These are phyloP conservation scores for Ancistrus triradiatus DNA, from an alignment of 2,113 vertebrate species.

Conservation along the genomic window DNA sequence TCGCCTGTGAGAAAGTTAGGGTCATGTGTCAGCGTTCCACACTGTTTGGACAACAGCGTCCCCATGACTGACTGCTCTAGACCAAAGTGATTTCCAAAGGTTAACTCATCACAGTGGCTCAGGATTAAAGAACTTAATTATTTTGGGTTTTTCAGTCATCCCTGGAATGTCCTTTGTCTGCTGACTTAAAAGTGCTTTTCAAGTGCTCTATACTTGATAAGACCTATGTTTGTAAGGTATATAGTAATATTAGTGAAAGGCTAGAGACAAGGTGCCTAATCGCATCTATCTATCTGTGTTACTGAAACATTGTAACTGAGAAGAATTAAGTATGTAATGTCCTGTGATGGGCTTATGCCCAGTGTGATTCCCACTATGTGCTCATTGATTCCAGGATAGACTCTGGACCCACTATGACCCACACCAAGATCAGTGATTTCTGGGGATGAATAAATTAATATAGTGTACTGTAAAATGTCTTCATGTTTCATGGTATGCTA, in stretches of 20 bases:
- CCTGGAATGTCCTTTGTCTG: constrained; percentile 29
- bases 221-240: constrained; percentile 4
- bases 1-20: constrained; percentile 19
- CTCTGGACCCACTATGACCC: too few relatives aligned
- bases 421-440: too few relatives aligned
- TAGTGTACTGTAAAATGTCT: too few relatives aligned
- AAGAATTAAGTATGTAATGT: too few relatives aligned
- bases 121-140: constrained; percentile 19
- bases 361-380: too few relatives aligned
- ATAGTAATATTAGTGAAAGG: neutral
- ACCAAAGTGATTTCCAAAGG: constrained; percentile 16
- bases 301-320: too few relatives aligned
- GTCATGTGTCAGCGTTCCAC: constrained; percentile 25
- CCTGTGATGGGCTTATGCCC: too few relatives aligned
- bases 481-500: too few relatives aligned
- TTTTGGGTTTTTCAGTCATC: constrained; percentile 24
- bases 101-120: constrained; percentile 30
- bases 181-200: constrained; percentile 26
- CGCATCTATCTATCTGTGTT: too few relatives aligned
- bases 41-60: constrained; percentile 35
- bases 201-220: constrained; percentile 26
- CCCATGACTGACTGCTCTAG: constrained; percentile 30
- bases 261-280: too few relatives aligned
- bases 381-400: too few relatives aligned
- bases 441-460: too few relatives aligned